phyloP scores from a whole-genome alignment of 1,140 invertebrate genomes.

The Protaetia brevitarsis region DNA sequence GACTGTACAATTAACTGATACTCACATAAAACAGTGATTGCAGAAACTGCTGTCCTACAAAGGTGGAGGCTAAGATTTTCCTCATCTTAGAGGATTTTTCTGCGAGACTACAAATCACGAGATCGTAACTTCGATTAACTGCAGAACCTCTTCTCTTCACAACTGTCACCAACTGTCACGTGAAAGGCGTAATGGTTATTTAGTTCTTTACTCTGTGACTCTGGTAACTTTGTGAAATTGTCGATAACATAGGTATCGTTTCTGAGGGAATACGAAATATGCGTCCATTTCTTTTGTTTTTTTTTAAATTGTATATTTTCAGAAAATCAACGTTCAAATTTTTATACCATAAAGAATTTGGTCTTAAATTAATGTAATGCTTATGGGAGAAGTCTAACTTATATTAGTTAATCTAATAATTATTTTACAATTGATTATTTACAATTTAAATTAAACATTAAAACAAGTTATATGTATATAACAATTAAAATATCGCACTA shows the following conservation, averaged over 20 bases:
- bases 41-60: constrained; percentile 15
- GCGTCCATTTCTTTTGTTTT: background rate
- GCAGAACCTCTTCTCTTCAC: constrained; percentile 1
- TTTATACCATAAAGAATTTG: too few species aligned
- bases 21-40: constrained; percentile 35
- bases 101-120: background rate
- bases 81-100: background rate
- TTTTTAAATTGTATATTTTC: background rate
- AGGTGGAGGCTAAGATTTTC: background rate
- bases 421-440: too few species aligned
- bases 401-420: background rate
- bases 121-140: background rate
- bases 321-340: too few species aligned
- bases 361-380: too few species aligned
- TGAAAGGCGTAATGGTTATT: constrained; percentile 10
- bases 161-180: background rate
- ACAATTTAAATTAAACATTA: background rate
- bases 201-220: background rate
- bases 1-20: constrained; percentile 12
- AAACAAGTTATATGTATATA: background rate
- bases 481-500: background rate
- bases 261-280: background rate
- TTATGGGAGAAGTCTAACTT: too few species aligned
- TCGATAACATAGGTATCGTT: background rate
- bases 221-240: too few species aligned